Percentiles rank a stretch among this genome's conserved stretches.
Evolutionary conservation across 2,113 vertebrate species (phyloP).

Genomic region (Phaethornis superciliosus): DNA sequence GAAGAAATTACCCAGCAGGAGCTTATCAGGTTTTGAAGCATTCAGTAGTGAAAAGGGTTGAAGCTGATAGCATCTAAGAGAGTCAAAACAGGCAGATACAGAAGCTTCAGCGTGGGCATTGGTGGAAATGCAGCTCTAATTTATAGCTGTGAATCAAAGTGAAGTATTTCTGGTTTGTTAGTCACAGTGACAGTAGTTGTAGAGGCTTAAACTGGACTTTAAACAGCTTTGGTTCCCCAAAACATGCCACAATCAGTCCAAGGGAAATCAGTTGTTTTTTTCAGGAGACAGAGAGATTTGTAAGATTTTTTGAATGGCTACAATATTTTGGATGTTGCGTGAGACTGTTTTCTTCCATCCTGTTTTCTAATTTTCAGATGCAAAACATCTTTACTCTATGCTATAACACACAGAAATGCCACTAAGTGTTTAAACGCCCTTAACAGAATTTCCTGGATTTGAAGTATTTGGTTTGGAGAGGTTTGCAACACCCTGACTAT

Average conservation of each 20-base stretch:
- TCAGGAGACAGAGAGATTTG: background rate
- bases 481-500: background rate
- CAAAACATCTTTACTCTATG: background rate
- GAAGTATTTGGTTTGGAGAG: background rate
- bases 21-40: background rate
- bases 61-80: background rate
- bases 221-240: background rate
- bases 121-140: background rate
- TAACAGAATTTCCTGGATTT: background rate
- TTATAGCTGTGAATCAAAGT: background rate
- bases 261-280: background rate
- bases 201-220: background rate
- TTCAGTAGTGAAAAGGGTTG: background rate
- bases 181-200: background rate
- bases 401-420: background rate
- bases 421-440: background rate
- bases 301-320: background rate
- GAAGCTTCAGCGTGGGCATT: background rate
- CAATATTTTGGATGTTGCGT: background rate
- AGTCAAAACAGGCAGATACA: background rate
- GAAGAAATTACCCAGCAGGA: background rate
- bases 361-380: background rate
- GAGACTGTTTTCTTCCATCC: background rate
- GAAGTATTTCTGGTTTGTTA: background rate
- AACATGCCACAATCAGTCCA: background rate